phyloP scores from a whole-genome alignment of 2,113 vertebrate genomes.

The Nerophis lumbriciformis region DNA sequence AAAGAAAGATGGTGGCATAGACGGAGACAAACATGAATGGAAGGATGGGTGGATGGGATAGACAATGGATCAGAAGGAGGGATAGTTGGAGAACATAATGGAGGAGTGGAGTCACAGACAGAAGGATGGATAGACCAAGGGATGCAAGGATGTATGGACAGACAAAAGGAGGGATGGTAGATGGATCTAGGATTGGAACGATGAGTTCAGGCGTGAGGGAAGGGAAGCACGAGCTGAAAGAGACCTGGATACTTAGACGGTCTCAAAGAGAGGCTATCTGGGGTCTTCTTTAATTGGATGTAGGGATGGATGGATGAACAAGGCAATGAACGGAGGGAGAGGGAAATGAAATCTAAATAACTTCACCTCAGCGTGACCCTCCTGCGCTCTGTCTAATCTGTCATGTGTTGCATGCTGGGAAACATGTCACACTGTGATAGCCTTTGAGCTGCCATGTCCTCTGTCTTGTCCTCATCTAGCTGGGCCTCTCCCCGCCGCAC shows the following conservation, averaged over 20 bases:
- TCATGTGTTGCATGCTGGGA: slow-evolving; percentile 61
- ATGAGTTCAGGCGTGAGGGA: too few relatives aligned
- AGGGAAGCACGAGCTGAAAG: not conserved
- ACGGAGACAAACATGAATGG: too few relatives aligned
- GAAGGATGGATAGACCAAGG: not conserved
- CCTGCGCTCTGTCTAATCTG: slow-evolving; percentile 34
- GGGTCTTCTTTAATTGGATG: not conserved
- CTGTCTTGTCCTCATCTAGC: slow-evolving; percentile 68
- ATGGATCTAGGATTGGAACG: not conserved
- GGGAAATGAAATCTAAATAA: slow-evolving; percentile 8
- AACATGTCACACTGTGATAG: slow-evolving; percentile 63
- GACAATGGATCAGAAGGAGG: not conserved
- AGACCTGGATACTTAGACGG: too few relatives aligned
- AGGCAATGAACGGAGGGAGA: not conserved
- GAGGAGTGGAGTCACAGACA: not conserved
- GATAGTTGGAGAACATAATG: not conserved
- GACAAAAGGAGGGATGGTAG: not conserved
- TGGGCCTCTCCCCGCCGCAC: slow-evolving; percentile 37
- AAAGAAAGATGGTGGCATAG: not conserved
- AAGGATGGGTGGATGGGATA: not conserved
- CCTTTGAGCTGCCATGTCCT: slow-evolving; percentile 47
- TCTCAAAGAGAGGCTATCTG: too few relatives aligned
- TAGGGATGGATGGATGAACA: too few relatives aligned
- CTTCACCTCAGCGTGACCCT: slow-evolving; percentile 39
- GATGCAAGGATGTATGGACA: not conserved